These are phyloP conservation scores for Strix uralensis DNA, from an alignment of 2,113 vertebrate species.

Conservation along the genomic window DNA sequence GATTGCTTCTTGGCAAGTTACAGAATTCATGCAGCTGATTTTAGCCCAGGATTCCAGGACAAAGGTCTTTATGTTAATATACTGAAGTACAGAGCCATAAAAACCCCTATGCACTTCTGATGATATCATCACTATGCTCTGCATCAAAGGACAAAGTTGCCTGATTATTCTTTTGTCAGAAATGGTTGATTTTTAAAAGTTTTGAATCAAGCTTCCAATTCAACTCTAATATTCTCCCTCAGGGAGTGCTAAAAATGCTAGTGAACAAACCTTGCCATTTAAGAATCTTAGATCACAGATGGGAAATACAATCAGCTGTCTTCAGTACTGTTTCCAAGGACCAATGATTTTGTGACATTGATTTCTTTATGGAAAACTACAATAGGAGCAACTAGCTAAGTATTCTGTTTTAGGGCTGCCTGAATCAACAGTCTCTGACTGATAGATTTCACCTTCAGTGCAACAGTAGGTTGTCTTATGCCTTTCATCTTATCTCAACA, in stretches of 20 bases:
- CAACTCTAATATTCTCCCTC: background rate
- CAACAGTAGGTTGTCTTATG: background rate
- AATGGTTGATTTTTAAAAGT: background rate
- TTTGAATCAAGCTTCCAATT: background rate
- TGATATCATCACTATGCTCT: background rate
- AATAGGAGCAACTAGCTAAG: background rate
- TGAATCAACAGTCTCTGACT: background rate
- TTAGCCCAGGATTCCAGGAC: background rate
- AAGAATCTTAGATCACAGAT: background rate
- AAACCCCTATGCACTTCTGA: background rate
- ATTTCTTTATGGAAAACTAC: background rate
- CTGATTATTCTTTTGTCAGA: background rate
- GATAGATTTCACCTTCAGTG: background rate
- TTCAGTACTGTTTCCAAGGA: background rate
- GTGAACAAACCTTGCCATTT: background rate
- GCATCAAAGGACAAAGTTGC: background rate
- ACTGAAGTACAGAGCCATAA: background rate
- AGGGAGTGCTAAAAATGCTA: background rate
- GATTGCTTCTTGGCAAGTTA: background rate
- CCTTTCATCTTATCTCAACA: background rate
- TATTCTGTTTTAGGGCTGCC: background rate
- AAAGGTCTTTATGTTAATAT: background rate
- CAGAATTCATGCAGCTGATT: background rate
- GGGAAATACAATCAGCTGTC: background rate
- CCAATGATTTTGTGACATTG: background rate